A percentile compares a stretch with the other conserved stretches of the same genome.
phyloP scores from a whole-genome alignment of 2,888 invertebrate genomes.

The Pyrrhia umbra region DNA sequence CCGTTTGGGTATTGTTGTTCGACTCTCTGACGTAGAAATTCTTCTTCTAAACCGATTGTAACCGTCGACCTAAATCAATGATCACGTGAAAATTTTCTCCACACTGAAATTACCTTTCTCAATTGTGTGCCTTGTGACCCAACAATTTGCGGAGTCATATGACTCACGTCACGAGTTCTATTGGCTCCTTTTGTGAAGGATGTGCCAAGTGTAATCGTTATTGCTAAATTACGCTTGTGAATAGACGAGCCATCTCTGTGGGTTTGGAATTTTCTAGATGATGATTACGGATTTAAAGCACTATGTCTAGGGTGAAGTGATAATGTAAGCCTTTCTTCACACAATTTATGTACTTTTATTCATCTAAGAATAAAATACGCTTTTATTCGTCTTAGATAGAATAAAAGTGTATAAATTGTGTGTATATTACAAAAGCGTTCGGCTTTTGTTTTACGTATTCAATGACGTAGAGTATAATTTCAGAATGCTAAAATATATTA shows the following conservation, averaged over 20 bases:
- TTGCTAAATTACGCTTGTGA: conserved; percentile 60
- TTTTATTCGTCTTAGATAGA: too few species aligned
- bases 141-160: conserved; percentile 48
- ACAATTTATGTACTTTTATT: too few species aligned
- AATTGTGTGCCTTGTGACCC: conserved; percentile 43
- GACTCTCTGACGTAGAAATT: neutral
- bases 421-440: too few species aligned
- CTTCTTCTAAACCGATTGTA: neutral
- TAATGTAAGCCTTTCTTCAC: too few species aligned
- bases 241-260: conserved; percentile 34
- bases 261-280: conserved; percentile 26
- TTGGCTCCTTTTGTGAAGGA: conserved; percentile 55
- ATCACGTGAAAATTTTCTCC: conserved; percentile 16
- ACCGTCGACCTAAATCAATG: conserved; percentile 16
- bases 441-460: too few species aligned
- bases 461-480: too few species aligned
- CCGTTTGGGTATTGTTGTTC: too few species aligned
- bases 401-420: too few species aligned
- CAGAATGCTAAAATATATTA: too few species aligned
- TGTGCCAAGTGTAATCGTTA: conserved; percentile 54
- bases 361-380: too few species aligned
- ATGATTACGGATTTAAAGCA: neutral
- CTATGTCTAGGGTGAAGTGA: too few species aligned
- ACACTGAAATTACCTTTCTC: conserved; percentile 38
- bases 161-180: conserved; percentile 44